phyloP scores from a whole-genome alignment of 1,140 invertebrate genomes.

The Cherax quadricarinatus region DNA sequence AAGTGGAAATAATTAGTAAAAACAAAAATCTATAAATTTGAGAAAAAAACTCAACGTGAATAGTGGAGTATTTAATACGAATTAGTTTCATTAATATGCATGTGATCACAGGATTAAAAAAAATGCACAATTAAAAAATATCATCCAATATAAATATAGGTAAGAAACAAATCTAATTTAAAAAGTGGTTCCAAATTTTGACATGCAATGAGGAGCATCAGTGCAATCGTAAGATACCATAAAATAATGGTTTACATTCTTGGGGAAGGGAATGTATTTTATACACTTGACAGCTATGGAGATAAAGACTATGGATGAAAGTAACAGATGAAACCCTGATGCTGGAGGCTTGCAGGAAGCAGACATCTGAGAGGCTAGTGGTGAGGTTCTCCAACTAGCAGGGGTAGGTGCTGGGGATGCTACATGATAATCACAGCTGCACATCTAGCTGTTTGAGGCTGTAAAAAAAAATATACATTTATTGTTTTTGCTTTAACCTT shows the following conservation, averaged over 20 bases:
- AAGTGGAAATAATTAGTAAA: no score
- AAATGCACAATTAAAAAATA: no score
- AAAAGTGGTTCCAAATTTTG: background rate
- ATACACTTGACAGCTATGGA: background rate
- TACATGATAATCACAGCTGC: background rate
- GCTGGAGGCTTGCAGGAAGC: background rate
- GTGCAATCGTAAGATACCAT: background rate
- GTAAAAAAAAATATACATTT: background rate
- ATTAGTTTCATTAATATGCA: no score
- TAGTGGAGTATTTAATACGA: no score
- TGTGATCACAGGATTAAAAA: no score
- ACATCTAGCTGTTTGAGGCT: conserved; percentile 8
- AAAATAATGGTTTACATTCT: background rate
- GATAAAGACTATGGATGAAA: background rate
- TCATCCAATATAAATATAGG: no score
- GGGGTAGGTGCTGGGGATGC: background rate
- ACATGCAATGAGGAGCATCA: background rate
- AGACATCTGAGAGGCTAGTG: background rate
- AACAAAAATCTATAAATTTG: no score
- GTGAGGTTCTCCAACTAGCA: background rate
- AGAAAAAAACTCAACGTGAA: no score
- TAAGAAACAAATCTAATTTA: background rate
- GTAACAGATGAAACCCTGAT: conserved; percentile 2
- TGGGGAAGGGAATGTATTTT: background rate
- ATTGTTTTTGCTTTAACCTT: background rate